These are phyloP conservation scores for Natator depressus DNA, from an alignment of 2,113 vertebrate species.

Conservation along the genomic window DNA sequence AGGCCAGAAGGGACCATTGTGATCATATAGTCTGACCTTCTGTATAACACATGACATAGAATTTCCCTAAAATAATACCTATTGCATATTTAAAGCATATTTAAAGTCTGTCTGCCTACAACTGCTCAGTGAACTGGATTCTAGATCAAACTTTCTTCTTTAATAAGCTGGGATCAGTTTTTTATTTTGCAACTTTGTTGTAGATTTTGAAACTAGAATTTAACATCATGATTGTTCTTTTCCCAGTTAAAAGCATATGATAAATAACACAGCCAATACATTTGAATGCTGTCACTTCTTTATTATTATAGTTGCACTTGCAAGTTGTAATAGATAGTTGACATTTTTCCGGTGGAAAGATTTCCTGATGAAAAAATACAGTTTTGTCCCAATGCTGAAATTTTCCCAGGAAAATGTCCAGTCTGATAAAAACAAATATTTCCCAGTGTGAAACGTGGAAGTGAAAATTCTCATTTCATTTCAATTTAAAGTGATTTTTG, in stretches of 20 bases:
- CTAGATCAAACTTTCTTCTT: not conserved
- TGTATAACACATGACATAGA: not conserved
- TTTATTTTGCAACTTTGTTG: not conserved
- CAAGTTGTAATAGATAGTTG: not conserved
- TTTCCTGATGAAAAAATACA: not conserved
- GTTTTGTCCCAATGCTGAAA: not conserved
- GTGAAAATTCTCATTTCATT: not conserved
- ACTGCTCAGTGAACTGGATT: not conserved
- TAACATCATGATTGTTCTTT: not conserved
- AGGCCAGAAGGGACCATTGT: too few species aligned
- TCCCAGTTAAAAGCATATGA: not conserved
- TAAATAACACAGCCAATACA: not conserved
- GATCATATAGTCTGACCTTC: not conserved
- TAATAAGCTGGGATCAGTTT: not conserved
- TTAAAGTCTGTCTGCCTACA: not conserved
- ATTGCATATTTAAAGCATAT: not conserved
- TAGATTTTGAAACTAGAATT: not conserved
- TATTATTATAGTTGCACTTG: not conserved
- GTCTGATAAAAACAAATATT: not conserved
- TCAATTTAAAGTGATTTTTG: not conserved
- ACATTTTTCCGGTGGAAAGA: rapidly evolving
- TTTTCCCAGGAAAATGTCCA: not conserved
- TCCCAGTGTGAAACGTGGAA: not conserved
- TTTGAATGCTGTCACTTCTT: not conserved
- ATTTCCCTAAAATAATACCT: not conserved